A percentile compares a stretch with the other conserved stretches of the same genome.
These are phyloP conservation scores for Sarcophaga caerulescens DNA, from an alignment of 2,888 invertebrate genomes.

Conservation along the genomic window DNA sequence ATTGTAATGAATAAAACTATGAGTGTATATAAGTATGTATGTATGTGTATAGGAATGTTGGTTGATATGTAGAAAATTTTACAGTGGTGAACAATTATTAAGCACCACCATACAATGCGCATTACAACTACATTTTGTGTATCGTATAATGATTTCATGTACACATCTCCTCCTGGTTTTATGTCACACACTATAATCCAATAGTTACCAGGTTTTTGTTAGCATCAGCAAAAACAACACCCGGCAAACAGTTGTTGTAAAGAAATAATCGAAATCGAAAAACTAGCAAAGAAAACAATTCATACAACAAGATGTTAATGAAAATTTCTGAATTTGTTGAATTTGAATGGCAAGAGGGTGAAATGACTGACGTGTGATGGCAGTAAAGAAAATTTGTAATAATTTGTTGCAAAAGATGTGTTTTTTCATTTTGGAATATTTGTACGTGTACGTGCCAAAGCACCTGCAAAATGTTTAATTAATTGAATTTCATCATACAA, in stretches of 20 bases:
- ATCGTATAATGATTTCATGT: too few species aligned
- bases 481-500: conserved; percentile 58
- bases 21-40: background rate
- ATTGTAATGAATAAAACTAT: conserved; percentile 29
- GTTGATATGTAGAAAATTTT: background rate
- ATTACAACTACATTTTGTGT: too few species aligned
- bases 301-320: conserved; percentile 39
- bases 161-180: too few species aligned
- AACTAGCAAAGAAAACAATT: background rate
- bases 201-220: conserved; percentile 28
- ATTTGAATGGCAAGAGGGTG: background rate
- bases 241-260: background rate
- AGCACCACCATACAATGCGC: too few species aligned
- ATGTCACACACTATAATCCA: conserved; percentile 10
- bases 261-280: conserved; percentile 19
- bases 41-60: too few species aligned
- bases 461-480: conserved; percentile 54
- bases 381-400: conserved; percentile 1
- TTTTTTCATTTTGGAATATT: conserved; percentile 20
- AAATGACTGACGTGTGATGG: conserved; percentile 3
- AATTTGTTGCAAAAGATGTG: conserved; percentile 16
- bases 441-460: conserved; percentile 56
- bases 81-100: conserved; percentile 6
- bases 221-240: conserved; percentile 21
- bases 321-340: conserved; percentile 9